Evolutionary conservation across 2,113 vertebrate species (phyloP).

Genomic region (Phoxinus phoxinus): DNA sequence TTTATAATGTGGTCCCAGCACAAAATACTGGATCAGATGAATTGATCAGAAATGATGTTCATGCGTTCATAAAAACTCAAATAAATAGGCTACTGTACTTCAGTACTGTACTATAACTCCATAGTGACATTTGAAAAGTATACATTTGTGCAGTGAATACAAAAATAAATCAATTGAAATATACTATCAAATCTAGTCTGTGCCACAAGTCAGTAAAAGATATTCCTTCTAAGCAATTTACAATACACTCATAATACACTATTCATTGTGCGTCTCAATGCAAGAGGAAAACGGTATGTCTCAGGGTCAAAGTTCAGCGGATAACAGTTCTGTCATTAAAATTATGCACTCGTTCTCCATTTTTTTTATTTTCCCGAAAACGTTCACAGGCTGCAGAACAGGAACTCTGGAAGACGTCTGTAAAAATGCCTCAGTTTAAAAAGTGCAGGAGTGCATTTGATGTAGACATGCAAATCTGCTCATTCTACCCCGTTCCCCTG

Average conservation of each 20-base stretch:
- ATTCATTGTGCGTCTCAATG: constrained; percentile 64
- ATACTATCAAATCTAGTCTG: background rate
- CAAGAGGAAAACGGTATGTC: constrained; percentile 3
- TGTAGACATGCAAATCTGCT: constrained; percentile 4
- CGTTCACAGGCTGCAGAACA: background rate
- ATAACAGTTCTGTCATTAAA: background rate
- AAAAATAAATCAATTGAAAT: constrained; percentile 25
- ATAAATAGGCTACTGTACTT: background rate
- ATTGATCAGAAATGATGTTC: background rate
- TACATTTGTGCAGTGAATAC: background rate
- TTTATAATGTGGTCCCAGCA: background rate
- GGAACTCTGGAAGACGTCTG: background rate
- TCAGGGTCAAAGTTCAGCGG: background rate
- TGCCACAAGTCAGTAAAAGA: background rate
- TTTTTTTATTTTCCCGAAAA: background rate
- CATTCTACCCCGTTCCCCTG: background rate
- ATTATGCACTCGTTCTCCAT: background rate
- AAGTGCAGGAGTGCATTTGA: constrained; percentile 19
- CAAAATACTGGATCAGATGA: background rate
- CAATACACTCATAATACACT: constrained; percentile 2
- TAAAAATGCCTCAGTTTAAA: constrained; percentile 31
- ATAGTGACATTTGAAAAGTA: background rate
- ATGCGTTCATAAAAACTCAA: background rate
- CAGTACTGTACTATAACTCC: background rate
- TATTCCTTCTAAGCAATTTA: background rate